phyloP scores from a whole-genome alignment of 1,140 invertebrate species.

The Prorops nasuta region DNA sequence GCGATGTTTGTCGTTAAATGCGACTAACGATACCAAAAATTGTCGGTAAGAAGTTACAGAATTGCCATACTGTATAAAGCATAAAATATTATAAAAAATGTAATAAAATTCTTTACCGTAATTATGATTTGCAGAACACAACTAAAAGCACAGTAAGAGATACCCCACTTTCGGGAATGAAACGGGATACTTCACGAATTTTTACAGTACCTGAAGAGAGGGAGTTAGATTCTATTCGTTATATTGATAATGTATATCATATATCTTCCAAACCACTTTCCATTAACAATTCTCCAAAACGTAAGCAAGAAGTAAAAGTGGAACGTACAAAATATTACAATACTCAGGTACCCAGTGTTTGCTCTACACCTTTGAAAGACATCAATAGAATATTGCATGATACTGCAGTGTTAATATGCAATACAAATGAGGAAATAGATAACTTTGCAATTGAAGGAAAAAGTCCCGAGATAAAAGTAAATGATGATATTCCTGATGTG shows the following conservation, averaged over 20 bases:
- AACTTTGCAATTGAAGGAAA: conserved; percentile 43
- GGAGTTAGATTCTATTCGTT: conserved; percentile 41
- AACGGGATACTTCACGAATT: conserved; percentile 72
- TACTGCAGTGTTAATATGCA: conserved; percentile 70
- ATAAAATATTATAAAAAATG: too few species aligned
- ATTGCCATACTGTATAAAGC: neutral
- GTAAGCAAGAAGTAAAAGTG: conserved; percentile 35
- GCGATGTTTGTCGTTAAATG: too few species aligned
- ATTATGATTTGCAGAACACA: conserved; percentile 26
- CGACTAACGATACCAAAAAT: too few species aligned
- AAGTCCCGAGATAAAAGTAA: conserved; percentile 18
- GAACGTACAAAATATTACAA: conserved; percentile 52
- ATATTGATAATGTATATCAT: conserved; percentile 48
- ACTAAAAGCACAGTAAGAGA: conserved; percentile 43
- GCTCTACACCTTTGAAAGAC: conserved; percentile 73
- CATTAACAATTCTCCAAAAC: conserved; percentile 44
- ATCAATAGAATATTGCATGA: conserved; percentile 68
- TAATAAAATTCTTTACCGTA: neutral
- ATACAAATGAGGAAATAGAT: conserved; percentile 56
- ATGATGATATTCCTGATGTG: conserved; percentile 50
- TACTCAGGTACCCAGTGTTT: conserved; percentile 63
- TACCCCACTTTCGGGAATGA: conserved; percentile 59
- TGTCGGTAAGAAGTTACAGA: conserved; percentile 2
- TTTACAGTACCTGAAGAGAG: conserved; percentile 79
- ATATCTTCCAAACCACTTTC: conserved; percentile 31